Conservation (phyloP, 2,888 invertebrate species). For the Keiferia lycopersicella region DNA sequence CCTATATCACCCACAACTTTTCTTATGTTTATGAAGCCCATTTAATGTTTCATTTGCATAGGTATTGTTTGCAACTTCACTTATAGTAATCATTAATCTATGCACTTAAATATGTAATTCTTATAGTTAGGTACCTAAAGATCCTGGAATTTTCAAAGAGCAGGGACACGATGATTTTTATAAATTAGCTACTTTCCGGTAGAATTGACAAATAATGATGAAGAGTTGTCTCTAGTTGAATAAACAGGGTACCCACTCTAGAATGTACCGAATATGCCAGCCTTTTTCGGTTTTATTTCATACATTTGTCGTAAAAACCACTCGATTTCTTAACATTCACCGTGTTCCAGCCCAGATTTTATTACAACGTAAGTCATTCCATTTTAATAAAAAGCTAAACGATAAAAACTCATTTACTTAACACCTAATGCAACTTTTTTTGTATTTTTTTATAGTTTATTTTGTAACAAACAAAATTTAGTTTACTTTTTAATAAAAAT, state of each 20-base stretch:
- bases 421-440: not conserved
- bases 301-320: not conserved
- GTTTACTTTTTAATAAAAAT: not conserved
- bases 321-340: not conserved
- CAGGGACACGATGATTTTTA: not conserved
- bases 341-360: not conserved
- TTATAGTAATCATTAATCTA: not conserved
- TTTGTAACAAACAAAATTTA: conserved; percentile 8
- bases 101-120: not conserved
- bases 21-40: not conserved
- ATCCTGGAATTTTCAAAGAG: not conserved
- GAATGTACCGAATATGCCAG: not conserved
- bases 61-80: not conserved
- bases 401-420: not conserved
- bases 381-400: conserved; percentile 6
- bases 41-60: not conserved
- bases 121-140: not conserved
- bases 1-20: too few relatives aligned
- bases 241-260: too few relatives aligned
- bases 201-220: too few relatives aligned
- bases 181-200: too few relatives aligned
- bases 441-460: conserved; percentile 2
- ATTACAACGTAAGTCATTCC: not conserved
- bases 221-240: too few relatives aligned
- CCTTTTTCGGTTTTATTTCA: not conserved